Conservation (phyloP, 1,140 invertebrate species). For the Cylas formicarius region DNA sequence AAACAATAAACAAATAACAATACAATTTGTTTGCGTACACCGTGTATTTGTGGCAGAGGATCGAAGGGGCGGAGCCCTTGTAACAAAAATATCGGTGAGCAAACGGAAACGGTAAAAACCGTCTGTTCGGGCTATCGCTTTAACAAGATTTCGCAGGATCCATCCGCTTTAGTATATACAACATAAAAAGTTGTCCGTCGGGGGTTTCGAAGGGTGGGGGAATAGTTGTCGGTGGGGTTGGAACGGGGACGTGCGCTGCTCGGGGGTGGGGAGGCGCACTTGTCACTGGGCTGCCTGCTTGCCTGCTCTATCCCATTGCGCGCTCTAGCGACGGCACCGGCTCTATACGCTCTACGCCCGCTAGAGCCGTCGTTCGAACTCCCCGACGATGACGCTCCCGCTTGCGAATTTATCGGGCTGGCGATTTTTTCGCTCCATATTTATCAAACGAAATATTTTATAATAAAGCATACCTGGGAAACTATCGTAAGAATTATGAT, state of each 20-base stretch:
- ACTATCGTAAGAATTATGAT: too few species aligned
- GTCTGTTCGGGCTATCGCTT: conserved; percentile 13
- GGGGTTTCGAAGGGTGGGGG: conserved; percentile 21
- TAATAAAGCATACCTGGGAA: too few species aligned
- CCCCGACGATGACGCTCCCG: too few species aligned
- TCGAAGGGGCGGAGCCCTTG: too few species aligned
- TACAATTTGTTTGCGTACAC: too few species aligned
- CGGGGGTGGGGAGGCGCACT: conserved; percentile 31
- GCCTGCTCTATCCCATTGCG: conserved; percentile 9
- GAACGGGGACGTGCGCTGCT: conserved; percentile 16
- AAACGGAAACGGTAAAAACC: conserved; percentile 1
- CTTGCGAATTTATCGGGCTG: too few species aligned
- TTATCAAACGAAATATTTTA: too few species aligned
- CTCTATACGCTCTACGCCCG: conserved; percentile 6
- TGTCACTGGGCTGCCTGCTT: conserved; percentile 35
- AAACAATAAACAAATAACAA: too few species aligned
- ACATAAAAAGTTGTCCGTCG: conserved; percentile 41
- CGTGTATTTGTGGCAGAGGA: too few species aligned
- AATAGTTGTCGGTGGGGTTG: conserved; percentile 20
- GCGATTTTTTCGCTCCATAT: too few species aligned
- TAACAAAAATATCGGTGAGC: not conserved
- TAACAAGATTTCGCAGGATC: conserved; percentile 12
- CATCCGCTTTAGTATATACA: conserved; percentile 39
- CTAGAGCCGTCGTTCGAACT: too few species aligned
- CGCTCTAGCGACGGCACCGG: too few species aligned